Conservation (phyloP, 2,113 vertebrate species). For the Elachura formosa region DNA sequence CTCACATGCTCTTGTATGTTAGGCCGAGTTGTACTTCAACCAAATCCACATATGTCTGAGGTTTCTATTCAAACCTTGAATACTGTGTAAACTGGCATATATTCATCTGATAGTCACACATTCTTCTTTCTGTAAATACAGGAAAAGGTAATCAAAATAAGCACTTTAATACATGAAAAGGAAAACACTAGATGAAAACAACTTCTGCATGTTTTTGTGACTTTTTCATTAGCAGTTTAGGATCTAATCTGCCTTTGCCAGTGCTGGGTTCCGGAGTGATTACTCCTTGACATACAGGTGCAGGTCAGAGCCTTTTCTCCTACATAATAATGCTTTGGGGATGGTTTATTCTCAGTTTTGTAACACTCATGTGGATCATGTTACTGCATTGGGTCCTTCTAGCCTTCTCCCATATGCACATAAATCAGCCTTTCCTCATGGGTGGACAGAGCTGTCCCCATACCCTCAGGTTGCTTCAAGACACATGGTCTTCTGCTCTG, state of each 20-base stretch:
- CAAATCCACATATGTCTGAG: not conserved
- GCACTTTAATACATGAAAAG: not conserved
- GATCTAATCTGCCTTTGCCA: not conserved
- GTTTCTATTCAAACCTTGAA: not conserved
- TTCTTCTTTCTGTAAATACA: not conserved
- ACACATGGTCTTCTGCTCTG: not conserved
- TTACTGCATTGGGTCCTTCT: not conserved
- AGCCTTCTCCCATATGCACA: not conserved
- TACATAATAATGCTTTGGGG: not conserved
- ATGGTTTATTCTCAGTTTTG: not conserved
- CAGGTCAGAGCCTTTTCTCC: not conserved
- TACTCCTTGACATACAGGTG: not conserved
- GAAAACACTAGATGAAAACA: not conserved
- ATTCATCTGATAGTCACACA: not conserved
- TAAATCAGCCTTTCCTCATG: not conserved
- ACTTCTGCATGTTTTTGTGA: accelerated
- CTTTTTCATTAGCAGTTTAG: not conserved
- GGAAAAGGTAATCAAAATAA: not conserved
- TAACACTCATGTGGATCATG: accelerated
- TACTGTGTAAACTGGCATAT: not conserved
- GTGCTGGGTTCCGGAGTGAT: not conserved
- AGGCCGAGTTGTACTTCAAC: not conserved
- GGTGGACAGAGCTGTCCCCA: not conserved
- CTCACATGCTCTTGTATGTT: accelerated
- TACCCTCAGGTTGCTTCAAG: not conserved